Conservation (phyloP, 1,140 invertebrate species). For the Drosophila nasuta region DNA sequence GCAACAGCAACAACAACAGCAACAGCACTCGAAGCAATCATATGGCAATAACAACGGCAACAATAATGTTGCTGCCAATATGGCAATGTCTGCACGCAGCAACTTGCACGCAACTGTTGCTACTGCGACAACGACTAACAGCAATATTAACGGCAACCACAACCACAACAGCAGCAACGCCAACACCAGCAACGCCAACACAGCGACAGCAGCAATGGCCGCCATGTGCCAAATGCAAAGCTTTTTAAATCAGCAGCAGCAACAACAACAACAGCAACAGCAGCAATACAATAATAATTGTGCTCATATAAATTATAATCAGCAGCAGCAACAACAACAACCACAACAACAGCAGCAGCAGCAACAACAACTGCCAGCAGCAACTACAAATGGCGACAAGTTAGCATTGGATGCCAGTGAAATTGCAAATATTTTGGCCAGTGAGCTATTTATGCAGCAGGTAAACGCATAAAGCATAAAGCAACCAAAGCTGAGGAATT, state of each 20-base stretch:
- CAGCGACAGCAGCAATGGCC: slow-evolving; percentile 63
- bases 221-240: slow-evolving; percentile 78
- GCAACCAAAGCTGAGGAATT: background rate
- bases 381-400: slow-evolving; percentile 58
- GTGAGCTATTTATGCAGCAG: slow-evolving; percentile 92
- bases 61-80: slow-evolving; percentile 55
- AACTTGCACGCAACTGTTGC: slow-evolving; percentile 49
- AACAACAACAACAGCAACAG: slow-evolving; percentile 52
- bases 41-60: slow-evolving; percentile 49
- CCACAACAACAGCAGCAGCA: slow-evolving; percentile 47
- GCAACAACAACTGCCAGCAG: slow-evolving; percentile 20
- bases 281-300: slow-evolving; percentile 54
- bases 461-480: slow-evolving; percentile 84
- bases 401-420: slow-evolving; percentile 90
- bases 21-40: slow-evolving; percentile 57
- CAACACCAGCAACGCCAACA: slow-evolving; percentile 48
- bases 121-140: slow-evolving; percentile 50
- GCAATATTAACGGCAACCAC: slow-evolving; percentile 36
- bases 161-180: slow-evolving; percentile 43
- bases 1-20: slow-evolving; percentile 36
- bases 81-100: slow-evolving; percentile 56
- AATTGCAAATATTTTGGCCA: slow-evolving; percentile 91
- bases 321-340: slow-evolving; percentile 30
- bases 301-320: slow-evolving; percentile 63
- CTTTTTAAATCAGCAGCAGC: slow-evolving; percentile 68